A percentile compares a stretch with the other conserved stretches of the same genome.
phyloP scores from a whole-genome alignment of 2,113 vertebrate species.

The Urocitellus parryii region DNA sequence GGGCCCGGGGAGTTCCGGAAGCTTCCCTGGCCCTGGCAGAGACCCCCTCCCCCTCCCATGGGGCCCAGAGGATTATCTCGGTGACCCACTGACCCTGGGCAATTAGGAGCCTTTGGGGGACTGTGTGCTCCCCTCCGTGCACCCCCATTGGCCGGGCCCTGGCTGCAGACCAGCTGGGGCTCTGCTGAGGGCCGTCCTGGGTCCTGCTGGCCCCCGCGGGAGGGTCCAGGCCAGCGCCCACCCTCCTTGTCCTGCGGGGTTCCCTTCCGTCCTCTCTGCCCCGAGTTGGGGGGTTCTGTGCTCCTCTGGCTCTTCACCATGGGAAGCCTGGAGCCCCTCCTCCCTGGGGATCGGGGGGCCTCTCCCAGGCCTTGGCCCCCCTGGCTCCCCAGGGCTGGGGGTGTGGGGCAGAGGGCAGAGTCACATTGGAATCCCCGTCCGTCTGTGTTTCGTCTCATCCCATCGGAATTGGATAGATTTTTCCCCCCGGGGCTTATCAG shows the following conservation, averaged over 20 bases:
- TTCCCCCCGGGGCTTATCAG: no score
- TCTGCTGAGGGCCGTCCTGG: background rate
- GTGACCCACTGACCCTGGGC: constrained; percentile 66
- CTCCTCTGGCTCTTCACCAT: background rate
- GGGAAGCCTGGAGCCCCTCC: background rate
- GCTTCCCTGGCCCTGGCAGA: constrained; percentile 60
- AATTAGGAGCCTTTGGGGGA: constrained; percentile 81
- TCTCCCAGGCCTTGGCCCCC: background rate
- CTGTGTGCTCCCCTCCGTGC: constrained; percentile 63
- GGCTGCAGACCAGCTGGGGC: no score
- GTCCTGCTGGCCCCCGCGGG: background rate
- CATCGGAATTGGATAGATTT: no score
- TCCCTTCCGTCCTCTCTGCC: background rate
- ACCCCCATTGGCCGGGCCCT: background rate
- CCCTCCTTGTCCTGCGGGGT: background rate
- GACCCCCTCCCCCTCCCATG: constrained; percentile 62
- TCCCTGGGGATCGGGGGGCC: background rate
- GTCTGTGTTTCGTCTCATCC: no score
- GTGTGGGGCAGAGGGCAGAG: no score
- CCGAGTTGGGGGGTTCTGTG: background rate
- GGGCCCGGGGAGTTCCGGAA: constrained; percentile 85
- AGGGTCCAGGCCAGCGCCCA: background rate
- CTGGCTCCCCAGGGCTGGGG: no score
- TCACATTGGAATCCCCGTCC: no score
- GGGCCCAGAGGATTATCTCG: constrained; percentile 63